These are phyloP conservation scores for Drosophila paramelanica DNA, from an alignment of 2,888 invertebrate species.

Conservation along the genomic window DNA sequence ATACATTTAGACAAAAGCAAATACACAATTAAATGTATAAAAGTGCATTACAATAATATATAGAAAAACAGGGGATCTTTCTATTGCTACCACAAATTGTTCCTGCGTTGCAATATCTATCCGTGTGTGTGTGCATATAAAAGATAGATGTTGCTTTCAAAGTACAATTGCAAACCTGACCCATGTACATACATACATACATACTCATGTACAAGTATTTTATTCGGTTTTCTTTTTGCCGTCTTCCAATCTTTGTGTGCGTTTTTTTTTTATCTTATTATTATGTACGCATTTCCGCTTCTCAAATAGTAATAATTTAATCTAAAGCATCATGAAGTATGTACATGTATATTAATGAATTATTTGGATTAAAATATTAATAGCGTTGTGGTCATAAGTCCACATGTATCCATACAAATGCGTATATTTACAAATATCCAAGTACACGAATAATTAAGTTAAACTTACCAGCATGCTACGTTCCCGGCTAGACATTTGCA, in stretches of 20 bases:
- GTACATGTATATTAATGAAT: too few relatives aligned
- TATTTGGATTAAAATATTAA: not conserved
- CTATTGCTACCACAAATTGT: too few relatives aligned
- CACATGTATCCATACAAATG: not conserved
- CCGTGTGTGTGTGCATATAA: too few relatives aligned
- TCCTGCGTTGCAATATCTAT: too few relatives aligned
- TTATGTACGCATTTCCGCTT: constrained; percentile 1
- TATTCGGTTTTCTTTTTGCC: not conserved
- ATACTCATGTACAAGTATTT: not conserved
- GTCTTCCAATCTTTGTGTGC: not conserved
- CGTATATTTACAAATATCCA: not conserved
- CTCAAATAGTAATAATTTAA: not conserved
- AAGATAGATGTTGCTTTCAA: too few relatives aligned
- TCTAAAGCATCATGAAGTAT: not conserved
- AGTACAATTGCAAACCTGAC: too few relatives aligned
- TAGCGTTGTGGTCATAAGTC: not conserved
- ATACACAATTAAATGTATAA: not conserved
- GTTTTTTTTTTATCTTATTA: too few relatives aligned
- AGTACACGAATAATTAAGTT: constrained; percentile 12
- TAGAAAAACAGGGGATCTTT: not conserved
- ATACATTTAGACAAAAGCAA: too few relatives aligned
- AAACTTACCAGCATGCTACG: constrained; percentile 80
- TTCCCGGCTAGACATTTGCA: constrained; percentile 81
- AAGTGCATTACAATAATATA: not conserved
- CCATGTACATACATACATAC: not conserved